Evolutionary conservation across 1,140 invertebrate genomes (phyloP), one percentile per base, ranked within the genome.

Genomic region (Eurosta solidaginis): DNA sequence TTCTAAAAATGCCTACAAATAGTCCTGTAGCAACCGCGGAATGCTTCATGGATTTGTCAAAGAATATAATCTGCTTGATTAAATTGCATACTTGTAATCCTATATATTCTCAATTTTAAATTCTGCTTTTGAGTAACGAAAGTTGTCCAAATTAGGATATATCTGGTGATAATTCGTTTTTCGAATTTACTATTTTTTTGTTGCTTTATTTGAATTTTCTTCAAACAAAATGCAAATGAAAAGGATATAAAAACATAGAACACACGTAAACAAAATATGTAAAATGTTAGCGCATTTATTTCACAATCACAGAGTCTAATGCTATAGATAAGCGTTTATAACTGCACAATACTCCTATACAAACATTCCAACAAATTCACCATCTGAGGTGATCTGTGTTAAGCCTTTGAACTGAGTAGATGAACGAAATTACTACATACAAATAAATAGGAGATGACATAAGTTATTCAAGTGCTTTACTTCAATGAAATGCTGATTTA

Each of bases 401-500:
- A 17, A 33, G 27, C 54, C 54, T 59, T 59, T 59, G 54, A 59
- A 59, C 54, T 59, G 54, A 59, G 29, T 52, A 22, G 49, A 14
- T 33, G 54, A 59, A 52, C 49, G 49, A 22, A 52, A 52, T 52
- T 52, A n/a, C n/a, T 9, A 22, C 73, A 74, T 12, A 6, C 44
- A 47, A 42, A 44, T 20, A 42, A 74, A 74, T 74, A 74, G 73
- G 36, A 22, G 73, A 10, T 29, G 40, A 74, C 73, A 74, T 47
- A 74, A 74, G 73, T 74, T 74, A 74, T 74, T 22, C 40, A 74
- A 74, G 40, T 74, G 73, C 73, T 74, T 74, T 47, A 14, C 44
- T 74, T 47, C 44, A 42, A 44, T 42, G 68, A 74, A 74, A 74
- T 74, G 73, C 40, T 29, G 73, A 44, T 45, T 74, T 74, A 7